Evolutionary conservation across 2,888 invertebrate genomes (phyloP).

Genomic region (Dryocosmus kuriphilus): DNA sequence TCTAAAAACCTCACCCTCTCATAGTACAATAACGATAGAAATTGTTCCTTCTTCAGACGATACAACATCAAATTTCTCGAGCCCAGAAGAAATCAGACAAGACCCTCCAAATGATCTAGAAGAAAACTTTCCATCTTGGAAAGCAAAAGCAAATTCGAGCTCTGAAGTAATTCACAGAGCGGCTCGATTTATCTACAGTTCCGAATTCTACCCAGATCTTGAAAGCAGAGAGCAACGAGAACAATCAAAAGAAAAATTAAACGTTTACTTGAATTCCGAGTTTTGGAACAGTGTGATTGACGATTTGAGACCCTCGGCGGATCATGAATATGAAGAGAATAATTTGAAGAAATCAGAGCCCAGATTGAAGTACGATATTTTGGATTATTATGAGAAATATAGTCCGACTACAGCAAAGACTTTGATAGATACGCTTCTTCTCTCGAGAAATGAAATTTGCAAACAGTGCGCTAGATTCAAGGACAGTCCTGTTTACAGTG

Average conservation of each 20-base stretch:
- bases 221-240: background rate
- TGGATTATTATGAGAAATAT: constrained; percentile 61
- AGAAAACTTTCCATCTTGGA: background rate
- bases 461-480: constrained; percentile 60
- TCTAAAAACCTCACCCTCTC: constrained; percentile 49
- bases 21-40: constrained; percentile 56
- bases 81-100: background rate
- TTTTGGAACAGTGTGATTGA: constrained; percentile 28
- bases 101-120: background rate
- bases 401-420: constrained; percentile 56
- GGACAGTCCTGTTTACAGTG: constrained; percentile 70
- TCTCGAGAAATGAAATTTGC: constrained; percentile 62
- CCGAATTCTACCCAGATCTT: background rate
- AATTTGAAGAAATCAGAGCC: constrained; percentile 40
- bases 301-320: constrained; percentile 33
- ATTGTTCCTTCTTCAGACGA: constrained; percentile 46
- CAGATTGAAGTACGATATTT: constrained; percentile 55
- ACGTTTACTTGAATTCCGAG: background rate
- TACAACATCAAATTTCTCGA: constrained; percentile 3
- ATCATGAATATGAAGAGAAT: constrained; percentile 68
- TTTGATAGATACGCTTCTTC: constrained; percentile 47
- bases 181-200: constrained; percentile 47
- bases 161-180: constrained; percentile 45
- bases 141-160: constrained; percentile 14
- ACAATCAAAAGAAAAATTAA: background rate